Evolutionary conservation across 92 coral and sea anemone species (phyloP).

Genomic region (Actinernus sp.): DNA sequence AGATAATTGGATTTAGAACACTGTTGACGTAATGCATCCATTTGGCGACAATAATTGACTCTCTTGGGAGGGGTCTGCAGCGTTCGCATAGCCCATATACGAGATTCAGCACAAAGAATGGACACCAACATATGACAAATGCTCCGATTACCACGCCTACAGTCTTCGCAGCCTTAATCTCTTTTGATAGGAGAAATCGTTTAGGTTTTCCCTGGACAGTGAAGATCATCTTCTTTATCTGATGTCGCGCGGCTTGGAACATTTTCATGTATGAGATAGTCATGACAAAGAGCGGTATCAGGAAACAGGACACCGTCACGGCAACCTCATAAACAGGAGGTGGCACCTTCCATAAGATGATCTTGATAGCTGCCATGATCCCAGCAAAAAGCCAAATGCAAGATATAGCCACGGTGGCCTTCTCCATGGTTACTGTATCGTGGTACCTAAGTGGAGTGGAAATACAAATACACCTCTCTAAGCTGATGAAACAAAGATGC

Average conservation of each 20-base stretch:
- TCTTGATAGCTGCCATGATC: slow-evolving; percentile 67
- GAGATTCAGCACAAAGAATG: slow-evolving; percentile 92
- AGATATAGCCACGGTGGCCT: slow-evolving; percentile 61
- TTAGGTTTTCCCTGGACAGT: slow-evolving; percentile 90
- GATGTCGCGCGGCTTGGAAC: slow-evolving; percentile 75
- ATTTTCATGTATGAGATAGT: slow-evolving; percentile 73
- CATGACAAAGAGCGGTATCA: slow-evolving; percentile 74
- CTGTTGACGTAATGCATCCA: slow-evolving; percentile 99
- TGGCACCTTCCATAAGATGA: slow-evolving; percentile 60
- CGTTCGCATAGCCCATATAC: slow-evolving; percentile 65
- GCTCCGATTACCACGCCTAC: slow-evolving; percentile 95
- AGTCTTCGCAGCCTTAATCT: slow-evolving; percentile 96
- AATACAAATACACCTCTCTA: slow-evolving; percentile 67
- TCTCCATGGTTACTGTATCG: slow-evolving; percentile 67
- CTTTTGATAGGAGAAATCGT: slow-evolving; percentile 83
- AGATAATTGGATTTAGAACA: slow-evolving; percentile 91
- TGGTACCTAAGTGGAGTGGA: slow-evolving; percentile 77
- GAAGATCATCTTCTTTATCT: slow-evolving; percentile 84
- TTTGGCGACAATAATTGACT: slow-evolving; percentile 83
- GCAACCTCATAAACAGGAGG: slow-evolving; percentile 82
- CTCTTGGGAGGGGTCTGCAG: slow-evolving; percentile 73
- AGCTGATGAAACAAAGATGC: slow-evolving; percentile 64
- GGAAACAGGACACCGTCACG: slow-evolving; percentile 74
- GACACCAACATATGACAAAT: slow-evolving; percentile 93
- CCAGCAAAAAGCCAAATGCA: slow-evolving; percentile 77